phyloP scores from a whole-genome alignment of 2,888 invertebrate genomes.

The Coenonympha glycerion region DNA sequence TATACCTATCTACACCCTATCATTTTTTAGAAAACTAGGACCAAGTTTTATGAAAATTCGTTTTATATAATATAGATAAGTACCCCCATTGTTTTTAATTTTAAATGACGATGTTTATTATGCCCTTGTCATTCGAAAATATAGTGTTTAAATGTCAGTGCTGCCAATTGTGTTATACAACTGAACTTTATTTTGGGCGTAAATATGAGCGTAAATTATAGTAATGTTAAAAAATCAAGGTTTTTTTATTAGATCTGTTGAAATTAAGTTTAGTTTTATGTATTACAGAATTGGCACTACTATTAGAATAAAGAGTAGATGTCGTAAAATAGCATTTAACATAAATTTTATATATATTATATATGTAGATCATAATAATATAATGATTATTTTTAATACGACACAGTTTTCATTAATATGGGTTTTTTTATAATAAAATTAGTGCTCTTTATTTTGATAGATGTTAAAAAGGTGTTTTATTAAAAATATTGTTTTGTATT shows the following conservation, averaged over 20 bases:
- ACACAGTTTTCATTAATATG: constrained; percentile 66
- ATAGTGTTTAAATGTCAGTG: constrained; percentile 35
- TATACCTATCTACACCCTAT: constrained; percentile 11
- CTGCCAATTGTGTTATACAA: background rate
- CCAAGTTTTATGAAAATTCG: constrained; percentile 61
- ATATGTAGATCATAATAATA: constrained; percentile 59
- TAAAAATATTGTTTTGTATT: constrained; percentile 31
- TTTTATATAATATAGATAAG: constrained; percentile 47
- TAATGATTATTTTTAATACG: constrained; percentile 68
- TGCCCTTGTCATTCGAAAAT: constrained; percentile 49
- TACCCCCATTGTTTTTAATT: constrained; percentile 60
- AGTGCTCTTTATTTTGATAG: constrained; percentile 37
- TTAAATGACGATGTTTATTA: constrained; percentile 55
- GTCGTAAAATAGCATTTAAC: constrained; percentile 73
- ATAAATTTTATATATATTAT: constrained; percentile 57
- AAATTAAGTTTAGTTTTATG: background rate
- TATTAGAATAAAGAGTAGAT: constrained; percentile 52
- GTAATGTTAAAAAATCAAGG: background rate
- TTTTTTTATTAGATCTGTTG: background rate
- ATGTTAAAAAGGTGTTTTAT: constrained; percentile 27
- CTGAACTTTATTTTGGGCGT: background rate
- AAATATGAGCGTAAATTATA: too few species aligned
- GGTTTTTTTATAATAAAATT: constrained; percentile 64
- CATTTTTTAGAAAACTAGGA: constrained; percentile 52
- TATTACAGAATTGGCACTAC: constrained; percentile 24